Conservation (phyloP, 2,888 invertebrate genomes). For the Adela reaumurella region DNA sequence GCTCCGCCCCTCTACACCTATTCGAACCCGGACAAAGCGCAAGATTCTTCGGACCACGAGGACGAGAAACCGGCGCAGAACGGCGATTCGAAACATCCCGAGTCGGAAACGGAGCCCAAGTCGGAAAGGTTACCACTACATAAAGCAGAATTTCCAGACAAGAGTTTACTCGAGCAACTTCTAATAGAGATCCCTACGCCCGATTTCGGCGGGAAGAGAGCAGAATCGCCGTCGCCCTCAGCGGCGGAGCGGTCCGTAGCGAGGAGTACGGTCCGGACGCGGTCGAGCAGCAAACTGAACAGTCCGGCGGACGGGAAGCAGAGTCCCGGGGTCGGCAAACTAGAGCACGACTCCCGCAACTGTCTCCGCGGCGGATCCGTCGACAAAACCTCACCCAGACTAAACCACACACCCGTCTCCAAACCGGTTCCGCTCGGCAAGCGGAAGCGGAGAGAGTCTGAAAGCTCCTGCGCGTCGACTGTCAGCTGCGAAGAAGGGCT, state of each 20-base stretch:
- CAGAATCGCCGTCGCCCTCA: slow-evolving; percentile 45
- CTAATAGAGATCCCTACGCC: slow-evolving; percentile 78
- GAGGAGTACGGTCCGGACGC: slow-evolving; percentile 58
- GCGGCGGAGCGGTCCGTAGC: slow-evolving; percentile 36
- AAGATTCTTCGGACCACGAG: slow-evolving; percentile 30
- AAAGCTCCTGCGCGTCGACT: slow-evolving; percentile 65
- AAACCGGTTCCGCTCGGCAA: slow-evolving; percentile 44
- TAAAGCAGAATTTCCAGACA: slow-evolving; percentile 50
- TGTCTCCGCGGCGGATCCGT: slow-evolving; percentile 33
- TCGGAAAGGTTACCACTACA: slow-evolving; percentile 32
- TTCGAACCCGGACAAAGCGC: slow-evolving; percentile 66
- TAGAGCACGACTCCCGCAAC: slow-evolving; percentile 32
- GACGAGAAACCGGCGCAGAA: slow-evolving; percentile 21
- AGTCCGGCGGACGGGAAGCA: slow-evolving; percentile 59
- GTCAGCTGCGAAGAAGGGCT: slow-evolving; percentile 57
- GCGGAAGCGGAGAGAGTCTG: slow-evolving; percentile 76
- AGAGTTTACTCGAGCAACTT: slow-evolving; percentile 70
- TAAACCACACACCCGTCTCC: slow-evolving; percentile 2
- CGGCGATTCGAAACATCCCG: slow-evolving; percentile 22
- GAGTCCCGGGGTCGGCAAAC: slow-evolving; percentile 34
- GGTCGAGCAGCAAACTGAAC: slow-evolving; percentile 65
- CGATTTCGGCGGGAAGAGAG: slow-evolving; percentile 48
- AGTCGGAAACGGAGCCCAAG: slow-evolving; percentile 20
- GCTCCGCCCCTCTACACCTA: slow-evolving; percentile 76
- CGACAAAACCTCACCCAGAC: slow-evolving; percentile 33